Evolutionary conservation across 2,888 invertebrate species (phyloP), one percentile per base, ranked within the genome.

Genomic region (Sturmia bella): DNA sequence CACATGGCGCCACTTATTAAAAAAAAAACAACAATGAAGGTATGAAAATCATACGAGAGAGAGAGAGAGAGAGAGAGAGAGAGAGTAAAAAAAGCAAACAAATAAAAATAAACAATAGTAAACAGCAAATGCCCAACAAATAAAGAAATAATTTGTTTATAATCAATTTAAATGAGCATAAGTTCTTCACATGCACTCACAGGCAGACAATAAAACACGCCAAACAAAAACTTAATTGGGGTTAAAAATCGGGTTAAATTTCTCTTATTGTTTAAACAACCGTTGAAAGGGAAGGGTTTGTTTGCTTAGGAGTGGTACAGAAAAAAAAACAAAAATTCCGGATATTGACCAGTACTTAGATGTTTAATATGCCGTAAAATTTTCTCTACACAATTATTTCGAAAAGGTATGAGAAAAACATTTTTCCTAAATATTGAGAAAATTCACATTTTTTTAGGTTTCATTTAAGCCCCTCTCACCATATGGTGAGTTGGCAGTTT

Each of bases 131-230:
- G 72, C 57, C 69, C 69, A 63, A 68, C 63, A 61, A 66, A 80
- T 59, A 59, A 80, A 66, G 19, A 56, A 69, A 82, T 78, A 82
- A 82, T 82, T 82, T 82, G 82, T 82, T 82, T 82, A 78, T 82
- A 78, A 78, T 75, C 82, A 82, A 82, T 82, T 82, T 78, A 78
- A 82, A 82, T 75, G 66, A 59, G 64, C 37, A 78, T 72, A 43
- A 70, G 57, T 39, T 41, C 27, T 41, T 39, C 15, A 63, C 56
- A 50, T 19, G 66, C 9, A 57, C 9, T 32, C 27, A 45, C n/a
- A n/a, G n/a, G n/a, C n/a, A 0, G 21, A 19, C 4, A 17, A 19
- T 48, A 11, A 48, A 11, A 37, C 50, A 39, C 19, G 39, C 12
- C 54, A 32, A 17, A 48, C 15, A 61, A 72, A 11, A 48, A 57